These are phyloP conservation scores for Tympanoctomys barrerae DNA, from an alignment of 2,797 vertebrate species.

Conservation along the genomic window DNA sequence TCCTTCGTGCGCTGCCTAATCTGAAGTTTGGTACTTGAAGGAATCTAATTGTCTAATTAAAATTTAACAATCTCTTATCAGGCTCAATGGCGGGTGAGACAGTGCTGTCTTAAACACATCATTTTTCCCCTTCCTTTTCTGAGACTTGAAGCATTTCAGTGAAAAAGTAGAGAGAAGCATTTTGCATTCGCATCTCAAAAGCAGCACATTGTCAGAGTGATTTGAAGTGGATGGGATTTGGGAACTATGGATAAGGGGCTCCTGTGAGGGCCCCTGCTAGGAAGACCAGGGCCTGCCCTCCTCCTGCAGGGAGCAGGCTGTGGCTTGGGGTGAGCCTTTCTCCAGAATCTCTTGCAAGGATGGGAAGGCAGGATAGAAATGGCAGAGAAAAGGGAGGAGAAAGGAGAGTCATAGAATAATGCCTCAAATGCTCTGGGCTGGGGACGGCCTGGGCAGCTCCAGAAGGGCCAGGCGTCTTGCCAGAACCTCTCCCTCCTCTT, in stretches of 20 bases:
- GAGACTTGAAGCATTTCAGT: slow-evolving; percentile 77
- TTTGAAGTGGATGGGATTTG: background rate
- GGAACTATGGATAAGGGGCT: background rate
- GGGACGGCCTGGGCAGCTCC: background rate
- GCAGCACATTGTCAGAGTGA: slow-evolving; percentile 23
- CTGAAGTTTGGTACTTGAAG: slow-evolving; percentile 72
- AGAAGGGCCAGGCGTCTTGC: background rate
- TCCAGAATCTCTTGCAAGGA: background rate
- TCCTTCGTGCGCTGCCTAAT: slow-evolving; percentile 46
- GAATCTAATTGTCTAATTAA: slow-evolving; percentile 83
- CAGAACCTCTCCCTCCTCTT: background rate
- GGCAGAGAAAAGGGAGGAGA: rapidly evolving
- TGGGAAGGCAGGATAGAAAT: background rate
- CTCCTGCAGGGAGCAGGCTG: background rate
- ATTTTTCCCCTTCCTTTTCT: slow-evolving; percentile 64
- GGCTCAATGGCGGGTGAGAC: slow-evolving; percentile 74
- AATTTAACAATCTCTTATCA: slow-evolving; percentile 78
- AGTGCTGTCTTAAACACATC: slow-evolving; percentile 83
- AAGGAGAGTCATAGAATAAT: background rate
- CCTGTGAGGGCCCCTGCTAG: background rate
- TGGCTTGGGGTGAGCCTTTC: background rate
- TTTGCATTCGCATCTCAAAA: slow-evolving; percentile 80
- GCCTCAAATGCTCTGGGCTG: background rate
- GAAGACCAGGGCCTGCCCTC: background rate
- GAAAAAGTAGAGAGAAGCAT: slow-evolving; percentile 30